Evolutionary conservation across 2,888 invertebrate species (phyloP), one percentile per base, ranked within the genome.

Genomic region (Scaptomyza parva): DNA sequence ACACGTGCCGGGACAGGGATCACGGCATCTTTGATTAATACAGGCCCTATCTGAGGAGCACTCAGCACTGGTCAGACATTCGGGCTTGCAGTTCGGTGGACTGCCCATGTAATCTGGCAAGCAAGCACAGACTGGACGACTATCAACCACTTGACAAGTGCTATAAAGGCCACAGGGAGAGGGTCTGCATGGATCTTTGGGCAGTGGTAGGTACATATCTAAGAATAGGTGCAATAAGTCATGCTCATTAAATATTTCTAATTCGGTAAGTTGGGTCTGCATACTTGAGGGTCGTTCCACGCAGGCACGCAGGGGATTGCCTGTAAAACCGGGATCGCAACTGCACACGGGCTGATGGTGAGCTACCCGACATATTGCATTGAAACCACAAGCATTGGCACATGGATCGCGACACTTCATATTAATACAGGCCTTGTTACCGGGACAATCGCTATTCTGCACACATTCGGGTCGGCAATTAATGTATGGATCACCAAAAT

Each of bases 401-500:
- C 97, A 97, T 18, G 97, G 97, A 92, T 97, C 95, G 85, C 93
- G 93, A 90, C 97, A 97, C 92, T 96, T 96, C 91, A 96, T 96
- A 89, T 96, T 96, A 51, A 95, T 93, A 89, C 97, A 97, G 24
- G 97, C 95, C 91, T 94, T 95, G 76, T 94, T 94, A 86, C 93
- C 93, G 6, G 94, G 93, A 91, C 97, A 97, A 86, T 97, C 97
- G 8, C 95, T 94, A 90, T 97, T 97, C 78, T 96, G 94, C n/a
- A 96, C 95, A 90, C 97, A 97, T 93, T 97, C 97, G 24, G 97
- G 97, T 89, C 96, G 93, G 91, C 97, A 97, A 88, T 96, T 96
- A 41, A 95, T 92, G 86, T 97, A 96, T 2, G 97, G 97, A 92
- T 97, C 96, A 52, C 97, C 97, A 85, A 95, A 95, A 91, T 96